A percentile compares a stretch with the other conserved stretches of the same genome.
phyloP scores from a whole-genome alignment of 2,113 vertebrate genomes.

The Glaucidium brasilianum region DNA sequence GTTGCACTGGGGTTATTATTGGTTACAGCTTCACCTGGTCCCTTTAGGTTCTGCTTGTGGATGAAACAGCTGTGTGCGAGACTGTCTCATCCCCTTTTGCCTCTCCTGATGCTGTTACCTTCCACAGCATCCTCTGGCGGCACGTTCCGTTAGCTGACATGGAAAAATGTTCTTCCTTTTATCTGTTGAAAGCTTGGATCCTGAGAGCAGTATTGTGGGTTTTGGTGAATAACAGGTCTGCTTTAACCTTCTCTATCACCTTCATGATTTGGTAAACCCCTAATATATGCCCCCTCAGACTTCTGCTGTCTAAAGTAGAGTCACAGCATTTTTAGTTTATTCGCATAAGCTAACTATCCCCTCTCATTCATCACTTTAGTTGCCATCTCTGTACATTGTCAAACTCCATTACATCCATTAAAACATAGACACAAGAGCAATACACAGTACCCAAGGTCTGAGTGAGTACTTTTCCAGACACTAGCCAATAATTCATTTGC shows the following conservation, averaged over 20 bases:
- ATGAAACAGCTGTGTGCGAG: not conserved
- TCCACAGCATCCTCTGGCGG: not conserved
- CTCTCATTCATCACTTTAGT: not conserved
- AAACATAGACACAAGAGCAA: not conserved
- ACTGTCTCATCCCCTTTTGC: not conserved
- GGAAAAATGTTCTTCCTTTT: not conserved
- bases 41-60: not conserved
- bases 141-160: not conserved
- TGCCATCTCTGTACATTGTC: not conserved
- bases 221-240: not conserved
- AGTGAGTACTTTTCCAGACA: not conserved
- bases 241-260: not conserved
- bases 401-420: not conserved
- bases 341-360: accelerated
- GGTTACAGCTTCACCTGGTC: not conserved
- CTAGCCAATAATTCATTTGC: not conserved
- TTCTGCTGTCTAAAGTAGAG: not conserved
- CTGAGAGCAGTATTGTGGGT: not conserved
- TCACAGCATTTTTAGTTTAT: not conserved
- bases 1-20: not conserved
- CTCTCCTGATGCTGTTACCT: not conserved
- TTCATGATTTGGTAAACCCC: not conserved
- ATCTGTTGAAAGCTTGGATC: not conserved
- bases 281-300: not conserved
- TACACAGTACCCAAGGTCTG: not conserved